Percentiles rank a stretch among this genome's conserved stretches.
phyloP scores from a whole-genome alignment of 2,888 invertebrate genomes.

The Megastigmus dorsalis region DNA sequence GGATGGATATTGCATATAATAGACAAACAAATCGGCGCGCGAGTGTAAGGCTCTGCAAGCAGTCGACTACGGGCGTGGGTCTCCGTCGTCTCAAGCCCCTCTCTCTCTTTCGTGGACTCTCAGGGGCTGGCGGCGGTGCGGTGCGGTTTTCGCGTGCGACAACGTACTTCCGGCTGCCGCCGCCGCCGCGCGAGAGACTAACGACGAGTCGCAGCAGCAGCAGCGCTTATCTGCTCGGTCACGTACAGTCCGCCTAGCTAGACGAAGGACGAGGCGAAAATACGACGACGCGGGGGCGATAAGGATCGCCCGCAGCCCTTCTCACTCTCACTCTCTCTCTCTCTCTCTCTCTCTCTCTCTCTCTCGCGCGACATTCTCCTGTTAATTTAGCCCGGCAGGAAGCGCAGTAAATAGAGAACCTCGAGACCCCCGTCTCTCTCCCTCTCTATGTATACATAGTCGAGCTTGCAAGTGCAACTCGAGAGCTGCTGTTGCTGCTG shows the following conservation, averaged over 20 bases:
- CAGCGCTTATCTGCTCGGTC: constrained; percentile 68
- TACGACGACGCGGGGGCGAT: constrained; percentile 42
- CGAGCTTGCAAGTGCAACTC: neutral
- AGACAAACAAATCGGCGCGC: too few relatives aligned
- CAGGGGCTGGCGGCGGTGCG: too few relatives aligned
- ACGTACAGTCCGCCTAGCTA: too few relatives aligned
- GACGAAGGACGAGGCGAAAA: constrained; percentile 34
- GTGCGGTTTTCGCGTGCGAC: constrained; percentile 70
- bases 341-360: too few relatives aligned
- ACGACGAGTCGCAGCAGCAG: too few relatives aligned
- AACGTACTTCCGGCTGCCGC: constrained; percentile 70
- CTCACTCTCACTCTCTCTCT: too few relatives aligned
- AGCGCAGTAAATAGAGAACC: constrained; percentile 67
- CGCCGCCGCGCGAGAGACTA: constrained; percentile 68
- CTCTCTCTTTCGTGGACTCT: too few relatives aligned
- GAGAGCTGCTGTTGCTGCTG: too few relatives aligned
- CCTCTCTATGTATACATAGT: neutral
- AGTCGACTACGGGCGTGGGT: neutral
- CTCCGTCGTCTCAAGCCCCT: neutral
- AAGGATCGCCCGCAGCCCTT: constrained; percentile 50
- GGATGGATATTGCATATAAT: too few relatives aligned
- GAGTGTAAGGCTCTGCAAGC: too few relatives aligned
- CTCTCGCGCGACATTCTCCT: constrained; percentile 29
- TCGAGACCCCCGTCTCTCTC: constrained; percentile 18
- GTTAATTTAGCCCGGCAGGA: constrained; percentile 60